phyloP scores from a whole-genome alignment of 1,140 invertebrate genomes.

The Trypoxylus dichotomus region DNA sequence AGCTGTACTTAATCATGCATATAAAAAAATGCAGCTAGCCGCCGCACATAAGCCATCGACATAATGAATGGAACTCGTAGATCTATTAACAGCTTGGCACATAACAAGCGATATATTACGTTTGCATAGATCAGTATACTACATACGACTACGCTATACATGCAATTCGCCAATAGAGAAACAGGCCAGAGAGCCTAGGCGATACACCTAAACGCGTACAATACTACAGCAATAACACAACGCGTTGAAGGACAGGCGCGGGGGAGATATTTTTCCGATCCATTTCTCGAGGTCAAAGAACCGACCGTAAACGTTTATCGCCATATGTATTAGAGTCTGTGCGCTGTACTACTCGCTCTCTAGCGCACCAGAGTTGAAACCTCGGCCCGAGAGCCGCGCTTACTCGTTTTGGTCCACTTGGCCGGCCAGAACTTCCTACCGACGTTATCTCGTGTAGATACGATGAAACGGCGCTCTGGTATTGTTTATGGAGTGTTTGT shows the following conservation, averaged over 20 bases:
- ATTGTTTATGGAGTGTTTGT: not conserved
- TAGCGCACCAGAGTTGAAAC: not conserved
- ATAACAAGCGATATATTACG: too few species aligned
- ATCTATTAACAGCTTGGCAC: too few species aligned
- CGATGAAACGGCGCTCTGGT: not conserved
- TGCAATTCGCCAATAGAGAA: not conserved
- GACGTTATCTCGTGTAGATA: not conserved
- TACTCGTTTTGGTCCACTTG: not conserved
- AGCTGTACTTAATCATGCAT: too few species aligned
- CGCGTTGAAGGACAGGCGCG: not conserved
- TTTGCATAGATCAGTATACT: too few species aligned
- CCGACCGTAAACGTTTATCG: constrained; percentile 21
- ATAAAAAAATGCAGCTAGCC: too few species aligned
- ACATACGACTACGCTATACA: too few species aligned
- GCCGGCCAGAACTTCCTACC: not conserved
- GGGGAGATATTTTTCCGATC: constrained; percentile 24
- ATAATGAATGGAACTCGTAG: too few species aligned
- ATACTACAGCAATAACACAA: not conserved
- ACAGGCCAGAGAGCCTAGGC: not conserved
- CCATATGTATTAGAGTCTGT: not conserved
- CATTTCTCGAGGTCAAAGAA: constrained; percentile 21
- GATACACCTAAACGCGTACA: not conserved
- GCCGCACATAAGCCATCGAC: too few species aligned
- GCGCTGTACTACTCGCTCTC: not conserved
- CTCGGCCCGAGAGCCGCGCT: not conserved